Base-by-base conservation (phyloP, 2,797 vertebrate species). In the Spinus pinus region DNA sequence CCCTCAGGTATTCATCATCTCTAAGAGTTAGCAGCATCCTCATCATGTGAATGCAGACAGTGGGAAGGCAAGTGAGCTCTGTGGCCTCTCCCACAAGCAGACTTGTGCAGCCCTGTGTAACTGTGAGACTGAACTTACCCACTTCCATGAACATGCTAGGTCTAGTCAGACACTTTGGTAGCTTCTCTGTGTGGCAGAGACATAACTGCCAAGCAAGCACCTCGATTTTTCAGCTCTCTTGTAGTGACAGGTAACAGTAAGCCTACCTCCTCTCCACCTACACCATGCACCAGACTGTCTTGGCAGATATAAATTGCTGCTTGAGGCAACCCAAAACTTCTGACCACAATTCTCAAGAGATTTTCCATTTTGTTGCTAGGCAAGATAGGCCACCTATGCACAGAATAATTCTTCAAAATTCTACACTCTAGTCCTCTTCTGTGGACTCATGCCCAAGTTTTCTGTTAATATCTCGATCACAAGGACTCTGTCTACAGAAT, bases 401-500 rank as follows among this genome's bases (percentile, higher is more conserved):
- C 42, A 88, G 78, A 75, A 86, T 88, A 90, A 93, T 82, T 92
- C 77, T 89, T 89, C 79, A 83, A 77, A 89, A 90, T 81, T 92
- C 80, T 93, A 81, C 70, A 56, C 85, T 83, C 58, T 54, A 88
- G 93, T 93, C 88, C 85, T 93, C 82, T 79, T 94, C 70, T 86
- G 62, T 94, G 94, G 95, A 94, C 90, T 95, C 61, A 21, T 81
- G 96, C 90, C 94, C 85, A 95, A 93, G 60, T 93, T 88, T 96
- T 96, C 90, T 95, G 91, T 93, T 96, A 96, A 94, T 95, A 96
- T 91, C 95, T 95, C 28, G 4, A 96, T 94, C 95, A 96, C 95
- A 96, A 94, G 95, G 91, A 93, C 89, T 96, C 86, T 91, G 88
- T 96, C 95, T 93, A 94, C 91, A 94, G 95, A 96, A 96, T 94